Conservation (phyloP, 1,140 invertebrate genomes). For the Megalopta genalis region DNA sequence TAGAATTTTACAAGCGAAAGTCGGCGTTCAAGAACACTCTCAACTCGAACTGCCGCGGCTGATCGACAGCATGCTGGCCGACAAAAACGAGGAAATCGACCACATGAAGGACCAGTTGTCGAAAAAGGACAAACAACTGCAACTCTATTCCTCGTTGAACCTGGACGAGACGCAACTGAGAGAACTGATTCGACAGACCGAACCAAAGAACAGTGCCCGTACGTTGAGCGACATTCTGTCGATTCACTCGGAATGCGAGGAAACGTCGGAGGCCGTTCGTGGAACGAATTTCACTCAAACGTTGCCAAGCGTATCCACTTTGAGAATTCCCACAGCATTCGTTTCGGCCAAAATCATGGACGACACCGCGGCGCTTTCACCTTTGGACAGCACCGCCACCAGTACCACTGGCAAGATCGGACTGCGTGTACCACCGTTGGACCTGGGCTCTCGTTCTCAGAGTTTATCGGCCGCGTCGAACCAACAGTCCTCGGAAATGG, state of each 20-base stretch:
- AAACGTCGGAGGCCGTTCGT: slow-evolving; percentile 75
- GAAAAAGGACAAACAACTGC: slow-evolving; percentile 79
- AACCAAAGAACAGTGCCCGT: slow-evolving; percentile 81
- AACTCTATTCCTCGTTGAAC: slow-evolving; percentile 78
- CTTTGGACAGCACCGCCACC: slow-evolving; percentile 42
- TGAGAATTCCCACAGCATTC: slow-evolving; percentile 51
- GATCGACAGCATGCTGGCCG: slow-evolving; percentile 83
- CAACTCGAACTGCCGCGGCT: slow-evolving; percentile 80
- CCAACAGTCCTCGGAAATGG: slow-evolving; percentile 15
- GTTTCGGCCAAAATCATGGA: slow-evolving; percentile 44
- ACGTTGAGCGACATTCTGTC: slow-evolving; percentile 86
- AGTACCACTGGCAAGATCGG: slow-evolving; percentile 17
- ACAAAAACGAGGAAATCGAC: slow-evolving; percentile 86
- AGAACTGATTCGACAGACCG: slow-evolving; percentile 75
- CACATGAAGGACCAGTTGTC: slow-evolving; percentile 81
- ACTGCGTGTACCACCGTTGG: slow-evolving; percentile 64
- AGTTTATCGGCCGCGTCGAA: slow-evolving; percentile 43
- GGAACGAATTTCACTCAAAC: slow-evolving; percentile 49
- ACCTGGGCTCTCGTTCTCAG: slow-evolving; percentile 60
- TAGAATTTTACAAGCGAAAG: slow-evolving; percentile 75
- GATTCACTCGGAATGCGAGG: slow-evolving; percentile 85
- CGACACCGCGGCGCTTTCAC: slow-evolving; percentile 21
- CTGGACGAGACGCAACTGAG: slow-evolving; percentile 80
- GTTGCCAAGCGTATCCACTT: slow-evolving; percentile 64
- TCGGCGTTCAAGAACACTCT: slow-evolving; percentile 69